These are phyloP conservation scores for Ailurus styani DNA, from an alignment of 2,113 vertebrate species.

Conservation along the genomic window DNA sequence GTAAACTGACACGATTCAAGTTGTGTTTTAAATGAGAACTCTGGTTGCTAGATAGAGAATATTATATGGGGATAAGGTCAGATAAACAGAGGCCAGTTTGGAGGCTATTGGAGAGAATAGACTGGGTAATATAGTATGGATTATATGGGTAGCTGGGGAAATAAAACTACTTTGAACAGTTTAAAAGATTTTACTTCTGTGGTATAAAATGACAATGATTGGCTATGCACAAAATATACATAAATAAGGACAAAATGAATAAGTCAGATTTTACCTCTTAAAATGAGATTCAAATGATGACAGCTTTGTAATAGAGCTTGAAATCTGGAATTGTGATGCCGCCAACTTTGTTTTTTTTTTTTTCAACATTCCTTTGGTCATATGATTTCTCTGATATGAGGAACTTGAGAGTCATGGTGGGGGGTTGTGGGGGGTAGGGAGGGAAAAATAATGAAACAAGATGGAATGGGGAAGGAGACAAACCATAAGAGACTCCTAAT, in stretches of 20 bases:
- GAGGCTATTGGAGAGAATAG: background rate
- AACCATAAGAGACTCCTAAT: no score
- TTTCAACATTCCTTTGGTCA: no score
- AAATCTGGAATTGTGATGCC: no score
- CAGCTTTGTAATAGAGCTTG: no score
- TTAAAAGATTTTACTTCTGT: background rate
- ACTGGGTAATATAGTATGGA: no score
- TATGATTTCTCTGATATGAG: no score
- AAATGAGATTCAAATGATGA: background rate
- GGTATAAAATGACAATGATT: background rate
- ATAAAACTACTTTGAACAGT: background rate
- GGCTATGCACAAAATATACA: background rate
- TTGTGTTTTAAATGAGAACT: background rate
- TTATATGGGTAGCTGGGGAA: background rate
- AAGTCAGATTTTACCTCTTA: background rate
- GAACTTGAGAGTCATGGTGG: no score
- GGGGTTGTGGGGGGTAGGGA: no score
- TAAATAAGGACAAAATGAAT: background rate
- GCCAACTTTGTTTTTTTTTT: no score
- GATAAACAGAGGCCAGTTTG: background rate
- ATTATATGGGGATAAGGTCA: rapidly evolving
- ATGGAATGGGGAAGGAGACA: no score
- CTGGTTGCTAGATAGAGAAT: background rate
- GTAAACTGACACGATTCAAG: background rate
- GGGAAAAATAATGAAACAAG: no score